Evolutionary conservation across 2,113 vertebrate genomes (phyloP).

Genomic region (Proterorhinus semilunaris): DNA sequence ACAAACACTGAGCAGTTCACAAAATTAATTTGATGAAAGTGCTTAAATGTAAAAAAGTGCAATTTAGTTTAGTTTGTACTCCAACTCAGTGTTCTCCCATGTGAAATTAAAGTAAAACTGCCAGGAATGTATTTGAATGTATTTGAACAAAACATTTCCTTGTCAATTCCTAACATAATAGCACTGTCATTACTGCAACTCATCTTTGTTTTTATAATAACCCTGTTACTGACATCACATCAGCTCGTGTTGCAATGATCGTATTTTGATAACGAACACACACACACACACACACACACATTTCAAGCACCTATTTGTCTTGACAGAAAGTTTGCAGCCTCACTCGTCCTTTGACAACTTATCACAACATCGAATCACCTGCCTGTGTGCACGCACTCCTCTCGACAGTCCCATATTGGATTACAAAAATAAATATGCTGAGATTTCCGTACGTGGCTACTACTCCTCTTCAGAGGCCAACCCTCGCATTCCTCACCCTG

Average conservation of each 20-base stretch:
- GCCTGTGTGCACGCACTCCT: not conserved
- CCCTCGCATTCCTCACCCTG: conserved; percentile 69
- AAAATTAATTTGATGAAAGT: not conserved
- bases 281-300: too few species aligned
- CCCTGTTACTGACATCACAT: too few species aligned
- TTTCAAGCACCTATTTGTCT: not conserved
- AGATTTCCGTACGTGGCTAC: conserved; percentile 13
- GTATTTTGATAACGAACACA: too few species aligned
- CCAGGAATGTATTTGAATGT: too few species aligned
- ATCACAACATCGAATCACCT: conserved; percentile 6
- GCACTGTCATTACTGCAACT: too few species aligned
- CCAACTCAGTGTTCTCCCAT: too few species aligned
- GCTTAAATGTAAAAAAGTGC: not conserved
- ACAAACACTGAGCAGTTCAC: conserved; percentile 7
- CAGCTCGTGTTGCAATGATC: too few species aligned
- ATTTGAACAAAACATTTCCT: too few species aligned
- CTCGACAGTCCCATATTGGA: conserved; percentile 5
- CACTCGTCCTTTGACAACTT: not conserved
- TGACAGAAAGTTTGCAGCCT: not conserved
- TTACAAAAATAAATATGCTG: conserved; percentile 24
- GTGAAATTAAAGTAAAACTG: too few species aligned
- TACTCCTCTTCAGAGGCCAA: conserved; percentile 43
- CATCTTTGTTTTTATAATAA: too few species aligned
- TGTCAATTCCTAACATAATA: too few species aligned
- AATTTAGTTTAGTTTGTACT: not conserved